phyloP scores from a whole-genome alignment of 2,797 vertebrate genomes.

The Chaunax sp. region DNA sequence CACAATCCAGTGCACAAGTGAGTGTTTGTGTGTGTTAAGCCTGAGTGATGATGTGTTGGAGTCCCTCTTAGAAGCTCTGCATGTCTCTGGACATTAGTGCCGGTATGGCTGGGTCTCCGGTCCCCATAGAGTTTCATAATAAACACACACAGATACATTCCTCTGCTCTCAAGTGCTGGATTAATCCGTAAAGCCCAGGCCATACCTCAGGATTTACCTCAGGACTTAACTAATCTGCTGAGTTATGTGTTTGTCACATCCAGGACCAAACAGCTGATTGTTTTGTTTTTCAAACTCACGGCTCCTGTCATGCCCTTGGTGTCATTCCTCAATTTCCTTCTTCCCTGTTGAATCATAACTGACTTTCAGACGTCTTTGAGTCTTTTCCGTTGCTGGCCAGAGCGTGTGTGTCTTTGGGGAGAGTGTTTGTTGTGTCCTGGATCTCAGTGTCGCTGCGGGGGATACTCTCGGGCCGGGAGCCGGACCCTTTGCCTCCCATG shows the following conservation, averaged over 20 bases:
- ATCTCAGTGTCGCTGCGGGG: conserved; percentile 86
- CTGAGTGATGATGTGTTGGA: conserved; percentile 40
- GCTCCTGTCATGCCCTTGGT: conserved; percentile 23
- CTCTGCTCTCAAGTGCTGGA: conserved; percentile 60
- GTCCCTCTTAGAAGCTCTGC: conserved; percentile 41
- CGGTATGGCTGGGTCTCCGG: conserved; percentile 38
- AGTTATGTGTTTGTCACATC: conserved; percentile 77
- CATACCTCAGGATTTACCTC: conserved; percentile 75
- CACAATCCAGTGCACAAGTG: conserved; percentile 63
- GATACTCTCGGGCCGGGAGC: conserved; percentile 87
- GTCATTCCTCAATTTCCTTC: conserved; percentile 18
- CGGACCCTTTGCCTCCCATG: conserved; percentile 83
- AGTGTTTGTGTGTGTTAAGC: conserved; percentile 49
- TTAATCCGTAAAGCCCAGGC: conserved; percentile 77
- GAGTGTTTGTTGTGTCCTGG: conserved; percentile 60
- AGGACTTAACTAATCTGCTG: conserved; percentile 77
- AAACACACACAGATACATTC: conserved; percentile 73
- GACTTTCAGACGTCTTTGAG: conserved; percentile 85
- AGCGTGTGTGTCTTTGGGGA: conserved; percentile 65
- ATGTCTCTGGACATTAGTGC: conserved; percentile 33
- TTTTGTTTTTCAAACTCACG: conserved; percentile 47
- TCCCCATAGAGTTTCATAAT: conserved; percentile 53
- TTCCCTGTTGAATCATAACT: conserved; percentile 69
- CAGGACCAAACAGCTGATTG: conserved; percentile 70
- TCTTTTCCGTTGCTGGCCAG: conserved; percentile 88